phyloP scores from a whole-genome alignment of 1,140 invertebrate species.

The Parasteatoda tepidariorum region DNA sequence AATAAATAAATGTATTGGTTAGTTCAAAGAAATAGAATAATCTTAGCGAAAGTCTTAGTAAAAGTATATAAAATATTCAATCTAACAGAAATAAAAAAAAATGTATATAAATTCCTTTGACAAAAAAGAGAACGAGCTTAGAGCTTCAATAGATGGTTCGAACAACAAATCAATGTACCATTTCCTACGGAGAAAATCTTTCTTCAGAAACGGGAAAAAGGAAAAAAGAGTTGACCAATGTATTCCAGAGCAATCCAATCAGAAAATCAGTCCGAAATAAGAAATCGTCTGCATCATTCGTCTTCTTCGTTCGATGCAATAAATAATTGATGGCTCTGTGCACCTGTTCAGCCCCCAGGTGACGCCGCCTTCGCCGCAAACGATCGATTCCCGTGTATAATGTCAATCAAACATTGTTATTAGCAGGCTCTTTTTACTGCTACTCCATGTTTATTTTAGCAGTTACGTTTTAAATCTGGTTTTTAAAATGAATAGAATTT shows the following conservation, averaged over 20 bases:
- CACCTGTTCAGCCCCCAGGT: slow-evolving; percentile 42
- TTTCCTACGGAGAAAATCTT: background rate
- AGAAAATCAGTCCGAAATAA: slow-evolving; percentile 41
- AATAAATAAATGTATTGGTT: too few species aligned
- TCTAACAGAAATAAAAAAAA: too few species aligned
- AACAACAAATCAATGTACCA: background rate
- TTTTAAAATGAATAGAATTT: too few species aligned
- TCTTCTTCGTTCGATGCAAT: slow-evolving; percentile 26
- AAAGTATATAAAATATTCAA: too few species aligned
- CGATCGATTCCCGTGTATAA: slow-evolving; percentile 15
- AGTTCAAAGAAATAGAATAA: too few species aligned
- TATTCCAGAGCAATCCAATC: slow-evolving; percentile 20
- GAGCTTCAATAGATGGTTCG: background rate
- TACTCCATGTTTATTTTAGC: too few species aligned
- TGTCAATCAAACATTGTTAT: slow-evolving; percentile 42
- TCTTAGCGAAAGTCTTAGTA: too few species aligned
- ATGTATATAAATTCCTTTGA: too few species aligned
- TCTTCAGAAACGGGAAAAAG: background rate
- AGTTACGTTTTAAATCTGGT: too few species aligned
- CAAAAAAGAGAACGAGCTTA: background rate
- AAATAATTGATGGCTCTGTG: slow-evolving; percentile 48
- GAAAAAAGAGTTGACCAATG: slow-evolving; percentile 2
- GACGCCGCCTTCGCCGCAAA: slow-evolving; percentile 12
- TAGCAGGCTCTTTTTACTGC: too few species aligned
- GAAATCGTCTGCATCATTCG: slow-evolving; percentile 34